These are phyloP conservation scores for Drosophila arizonae DNA, from an alignment of 1,140 invertebrate species.

Conservation along the genomic window DNA sequence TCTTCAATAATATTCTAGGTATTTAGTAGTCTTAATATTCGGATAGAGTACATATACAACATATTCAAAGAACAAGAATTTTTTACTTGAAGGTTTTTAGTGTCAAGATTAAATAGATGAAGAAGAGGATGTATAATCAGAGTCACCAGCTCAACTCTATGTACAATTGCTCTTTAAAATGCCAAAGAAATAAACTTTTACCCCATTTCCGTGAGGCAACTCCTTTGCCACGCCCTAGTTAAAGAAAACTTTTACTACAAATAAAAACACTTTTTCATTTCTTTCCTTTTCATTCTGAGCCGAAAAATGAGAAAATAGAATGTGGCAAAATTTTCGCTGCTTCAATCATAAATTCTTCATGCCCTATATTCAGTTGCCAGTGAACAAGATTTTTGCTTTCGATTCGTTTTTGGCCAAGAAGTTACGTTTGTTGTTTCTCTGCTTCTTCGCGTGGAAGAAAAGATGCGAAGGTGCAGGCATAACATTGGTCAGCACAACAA, in stretches of 20 bases:
- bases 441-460: neutral
- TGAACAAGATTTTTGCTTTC: slow-evolving; percentile 12
- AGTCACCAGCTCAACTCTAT: too few relatives aligned
- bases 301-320: slow-evolving; percentile 2
- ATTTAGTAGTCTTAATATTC: too few relatives aligned
- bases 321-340: slow-evolving; percentile 26
- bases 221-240: too few relatives aligned
- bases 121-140: too few relatives aligned
- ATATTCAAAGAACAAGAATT: too few relatives aligned
- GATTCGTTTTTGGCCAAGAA: neutral
- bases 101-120: too few relatives aligned
- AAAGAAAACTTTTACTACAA: neutral
- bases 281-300: neutral
- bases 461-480: slow-evolving; percentile 5
- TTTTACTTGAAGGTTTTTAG: too few relatives aligned
- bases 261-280: neutral
- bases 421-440: slow-evolving; percentile 21
- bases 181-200: too few relatives aligned
- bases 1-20: too few relatives aligned
- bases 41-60: too few relatives aligned
- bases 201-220: too few relatives aligned
- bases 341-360: slow-evolving; percentile 32
- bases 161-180: too few relatives aligned
- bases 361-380: slow-evolving; percentile 13
- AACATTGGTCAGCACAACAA: slow-evolving; percentile 4